Evolutionary conservation across 2,888 invertebrate species (phyloP).

Genomic region (Polymixis flavicincta): DNA sequence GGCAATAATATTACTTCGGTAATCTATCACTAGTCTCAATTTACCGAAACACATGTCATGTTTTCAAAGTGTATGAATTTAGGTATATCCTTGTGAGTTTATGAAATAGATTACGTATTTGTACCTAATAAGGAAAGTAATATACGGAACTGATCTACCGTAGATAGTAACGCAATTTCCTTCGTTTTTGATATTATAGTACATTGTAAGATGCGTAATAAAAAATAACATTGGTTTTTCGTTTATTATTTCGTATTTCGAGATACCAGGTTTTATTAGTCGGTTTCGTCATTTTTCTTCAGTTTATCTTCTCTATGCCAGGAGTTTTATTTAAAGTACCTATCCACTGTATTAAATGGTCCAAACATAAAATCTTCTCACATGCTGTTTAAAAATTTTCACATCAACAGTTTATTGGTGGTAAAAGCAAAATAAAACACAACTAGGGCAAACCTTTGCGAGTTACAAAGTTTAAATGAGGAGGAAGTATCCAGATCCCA

Average conservation of each 20-base stretch:
- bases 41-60: too few species aligned
- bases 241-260: background rate
- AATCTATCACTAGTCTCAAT: too few species aligned
- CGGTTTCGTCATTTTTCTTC: background rate
- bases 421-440: conserved; percentile 2
- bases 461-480: conserved; percentile 21
- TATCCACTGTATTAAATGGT: background rate
- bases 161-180: conserved; percentile 15
- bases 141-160: conserved; percentile 12
- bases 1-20: too few species aligned
- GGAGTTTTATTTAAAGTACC: background rate
- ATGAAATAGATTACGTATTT: conserved; percentile 25
- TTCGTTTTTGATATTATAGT: conserved; percentile 3
- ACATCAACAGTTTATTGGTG: conserved; percentile 13
- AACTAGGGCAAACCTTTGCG: conserved; percentile 18
- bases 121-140: conserved; percentile 1
- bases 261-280: background rate
- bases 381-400: background rate
- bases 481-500: background rate
- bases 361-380: background rate
- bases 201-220: conserved; percentile 2
- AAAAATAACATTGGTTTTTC: conserved; percentile 1
- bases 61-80: too few species aligned
- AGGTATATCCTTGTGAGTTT: too few species aligned
- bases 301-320: background rate